phyloP scores from a whole-genome alignment of 2,797 vertebrate genomes.

The Sphaeramia orbicularis region DNA sequence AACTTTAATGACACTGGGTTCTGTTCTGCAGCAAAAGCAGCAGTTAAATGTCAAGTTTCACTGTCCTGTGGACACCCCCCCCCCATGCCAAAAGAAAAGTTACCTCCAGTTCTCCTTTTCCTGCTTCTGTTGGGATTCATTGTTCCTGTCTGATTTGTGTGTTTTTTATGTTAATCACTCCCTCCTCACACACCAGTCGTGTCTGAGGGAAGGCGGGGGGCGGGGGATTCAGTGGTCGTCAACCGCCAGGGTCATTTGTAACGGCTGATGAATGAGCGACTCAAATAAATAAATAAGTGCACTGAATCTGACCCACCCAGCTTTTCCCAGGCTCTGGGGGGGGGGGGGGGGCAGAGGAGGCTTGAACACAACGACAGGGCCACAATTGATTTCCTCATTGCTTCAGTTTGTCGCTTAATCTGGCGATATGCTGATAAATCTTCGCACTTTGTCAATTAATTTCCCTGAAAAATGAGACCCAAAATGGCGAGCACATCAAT shows the following conservation, averaged over 20 bases:
- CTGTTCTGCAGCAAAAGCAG: slow-evolving; percentile 14
- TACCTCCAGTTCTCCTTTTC: slow-evolving; percentile 57
- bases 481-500: slow-evolving; percentile 86
- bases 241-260: slow-evolving; percentile 83
- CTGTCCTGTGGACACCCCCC: slow-evolving; percentile 20
- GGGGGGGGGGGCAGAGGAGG: slow-evolving; percentile 35
- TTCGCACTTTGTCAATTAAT: slow-evolving; percentile 88
- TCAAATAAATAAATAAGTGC: slow-evolving; percentile 86
- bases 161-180: slow-evolving; percentile 82
- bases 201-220: slow-evolving; percentile 59
- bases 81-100: slow-evolving; percentile 27
- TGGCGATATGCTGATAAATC: slow-evolving; percentile 88
- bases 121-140: slow-evolving; percentile 69
- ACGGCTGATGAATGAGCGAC: slow-evolving; percentile 83
- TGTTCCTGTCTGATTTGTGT: slow-evolving; percentile 80
- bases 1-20: background rate
- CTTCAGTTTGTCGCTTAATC: slow-evolving; percentile 88
- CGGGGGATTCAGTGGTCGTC: slow-evolving; percentile 66
- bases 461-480: slow-evolving; percentile 85
- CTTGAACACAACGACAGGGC: slow-evolving; percentile 74
- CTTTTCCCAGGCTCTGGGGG: slow-evolving; percentile 73
- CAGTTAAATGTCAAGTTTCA: slow-evolving; percentile 4
- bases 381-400: slow-evolving; percentile 88
- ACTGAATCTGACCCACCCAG: slow-evolving; percentile 77
- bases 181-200: slow-evolving; percentile 66